phyloP scores from a whole-genome alignment of 2,797 vertebrate genomes.

The Sardinella longiceps region DNA sequence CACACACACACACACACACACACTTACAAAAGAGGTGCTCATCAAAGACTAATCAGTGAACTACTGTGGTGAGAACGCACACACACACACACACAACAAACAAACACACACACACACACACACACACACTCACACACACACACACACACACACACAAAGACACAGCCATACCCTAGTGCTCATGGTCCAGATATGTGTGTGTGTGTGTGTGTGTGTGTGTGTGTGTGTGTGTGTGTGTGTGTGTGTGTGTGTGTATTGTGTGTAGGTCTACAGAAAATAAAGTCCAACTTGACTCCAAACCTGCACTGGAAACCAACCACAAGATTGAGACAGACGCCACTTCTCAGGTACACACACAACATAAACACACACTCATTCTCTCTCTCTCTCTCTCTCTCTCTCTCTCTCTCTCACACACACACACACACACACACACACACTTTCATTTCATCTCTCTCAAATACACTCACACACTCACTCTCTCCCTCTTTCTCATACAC shows the following conservation, averaged over 20 bases:
- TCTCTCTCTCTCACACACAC: too few species aligned
- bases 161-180: too few species aligned
- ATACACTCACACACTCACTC: neutral
- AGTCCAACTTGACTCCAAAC: conserved; percentile 84
- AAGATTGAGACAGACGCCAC: conserved; percentile 85
- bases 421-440: too few species aligned
- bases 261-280: conserved; percentile 90
- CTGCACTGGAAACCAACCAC: conserved; percentile 80
- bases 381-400: too few species aligned
- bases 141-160: too few species aligned
- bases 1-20: neutral
- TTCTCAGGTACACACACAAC: conserved; percentile 90
- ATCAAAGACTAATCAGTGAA: too few species aligned
- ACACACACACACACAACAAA: neutral
- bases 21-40: neutral
- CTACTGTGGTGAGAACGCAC: neutral
- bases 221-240: too few species aligned
- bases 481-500: neutral
- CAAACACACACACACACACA: too few species aligned
- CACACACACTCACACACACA: neutral
- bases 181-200: neutral
- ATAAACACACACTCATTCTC: too few species aligned
- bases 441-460: too few species aligned
- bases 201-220: too few species aligned
- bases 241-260: neutral